These are phyloP conservation scores for Astyanax mexicanus DNA, from an alignment of 2,797 vertebrate species.

Conservation along the genomic window DNA sequence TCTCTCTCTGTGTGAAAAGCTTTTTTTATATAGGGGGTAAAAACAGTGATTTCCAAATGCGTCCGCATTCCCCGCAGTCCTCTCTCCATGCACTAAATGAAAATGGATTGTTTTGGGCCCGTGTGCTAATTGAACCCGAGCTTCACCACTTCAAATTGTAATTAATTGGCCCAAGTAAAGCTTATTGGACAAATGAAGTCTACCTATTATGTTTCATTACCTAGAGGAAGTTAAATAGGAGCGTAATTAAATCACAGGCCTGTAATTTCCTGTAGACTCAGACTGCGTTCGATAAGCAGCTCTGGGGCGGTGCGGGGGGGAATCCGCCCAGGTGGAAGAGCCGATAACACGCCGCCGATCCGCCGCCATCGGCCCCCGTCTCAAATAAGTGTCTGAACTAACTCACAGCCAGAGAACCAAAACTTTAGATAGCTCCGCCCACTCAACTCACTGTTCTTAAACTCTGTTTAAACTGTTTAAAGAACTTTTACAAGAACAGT, in stretches of 20 bases:
- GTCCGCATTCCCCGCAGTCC: slow-evolving; percentile 4
- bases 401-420: too few relatives aligned
- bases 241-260: slow-evolving; percentile 68
- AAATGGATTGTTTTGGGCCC: slow-evolving; percentile 75
- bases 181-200: slow-evolving; percentile 79
- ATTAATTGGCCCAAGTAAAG: slow-evolving; percentile 78
- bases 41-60: neutral
- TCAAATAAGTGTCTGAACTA: neutral
- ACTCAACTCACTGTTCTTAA: too few relatives aligned
- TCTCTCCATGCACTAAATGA: slow-evolving; percentile 62
- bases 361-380: neutral
- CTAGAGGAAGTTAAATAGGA: slow-evolving; percentile 71
- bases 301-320: slow-evolving; percentile 35
- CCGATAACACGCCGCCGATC: neutral
- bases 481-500: too few relatives aligned
- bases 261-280: slow-evolving; percentile 62
- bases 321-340: neutral
- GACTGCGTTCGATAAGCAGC: slow-evolving; percentile 56
- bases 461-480: too few relatives aligned
- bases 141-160: slow-evolving; percentile 73
- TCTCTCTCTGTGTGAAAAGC: too few relatives aligned
- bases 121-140: slow-evolving; percentile 75
- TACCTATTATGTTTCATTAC: slow-evolving; percentile 77
- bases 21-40: neutral
- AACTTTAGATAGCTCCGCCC: too few relatives aligned